These are phyloP conservation scores for Varanus komodoensis DNA, from an alignment of 2,113 vertebrate species.

Conservation along the genomic window DNA sequence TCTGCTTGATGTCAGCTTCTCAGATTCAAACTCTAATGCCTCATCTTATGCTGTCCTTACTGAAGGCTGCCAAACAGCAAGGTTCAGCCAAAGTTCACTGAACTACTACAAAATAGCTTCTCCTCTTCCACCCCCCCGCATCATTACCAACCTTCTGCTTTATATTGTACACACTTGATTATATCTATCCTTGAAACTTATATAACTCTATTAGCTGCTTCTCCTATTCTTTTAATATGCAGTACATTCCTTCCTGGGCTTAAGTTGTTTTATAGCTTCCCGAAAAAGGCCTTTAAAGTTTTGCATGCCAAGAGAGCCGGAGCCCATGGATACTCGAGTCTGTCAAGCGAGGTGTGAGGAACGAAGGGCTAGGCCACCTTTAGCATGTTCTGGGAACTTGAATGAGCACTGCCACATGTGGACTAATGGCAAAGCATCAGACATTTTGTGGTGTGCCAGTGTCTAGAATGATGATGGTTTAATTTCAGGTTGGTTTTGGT, in stretches of 20 bases:
- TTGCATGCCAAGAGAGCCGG: constrained; percentile 44
- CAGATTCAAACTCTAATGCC: constrained; percentile 90
- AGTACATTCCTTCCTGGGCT: constrained; percentile 74
- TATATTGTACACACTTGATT: constrained; percentile 85
- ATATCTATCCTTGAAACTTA: constrained; percentile 82
- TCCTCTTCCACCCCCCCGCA: constrained; percentile 67
- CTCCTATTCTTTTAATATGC: constrained; percentile 76
- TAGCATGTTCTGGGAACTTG: neutral
- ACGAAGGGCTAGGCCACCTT: neutral
- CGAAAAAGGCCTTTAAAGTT: constrained; percentile 72
- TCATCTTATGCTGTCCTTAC: constrained; percentile 88
- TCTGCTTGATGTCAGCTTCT: constrained; percentile 94
- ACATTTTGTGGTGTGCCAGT: neutral
- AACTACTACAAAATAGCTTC: constrained; percentile 86
- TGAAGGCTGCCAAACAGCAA: constrained; percentile 84
- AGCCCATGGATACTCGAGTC: neutral
- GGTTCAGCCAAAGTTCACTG: constrained; percentile 96
- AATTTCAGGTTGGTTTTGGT: no score
- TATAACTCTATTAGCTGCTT: constrained; percentile 85
- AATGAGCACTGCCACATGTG: neutral
- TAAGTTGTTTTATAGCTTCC: constrained; percentile 68
- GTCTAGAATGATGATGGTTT: neutral
- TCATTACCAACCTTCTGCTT: constrained; percentile 84
- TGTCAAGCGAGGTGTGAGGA: constrained; percentile 12
- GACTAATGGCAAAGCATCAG: neutral